Evolutionary conservation across 2,888 invertebrate genomes (phyloP).

Genomic region (Endomychus coccineus): DNA sequence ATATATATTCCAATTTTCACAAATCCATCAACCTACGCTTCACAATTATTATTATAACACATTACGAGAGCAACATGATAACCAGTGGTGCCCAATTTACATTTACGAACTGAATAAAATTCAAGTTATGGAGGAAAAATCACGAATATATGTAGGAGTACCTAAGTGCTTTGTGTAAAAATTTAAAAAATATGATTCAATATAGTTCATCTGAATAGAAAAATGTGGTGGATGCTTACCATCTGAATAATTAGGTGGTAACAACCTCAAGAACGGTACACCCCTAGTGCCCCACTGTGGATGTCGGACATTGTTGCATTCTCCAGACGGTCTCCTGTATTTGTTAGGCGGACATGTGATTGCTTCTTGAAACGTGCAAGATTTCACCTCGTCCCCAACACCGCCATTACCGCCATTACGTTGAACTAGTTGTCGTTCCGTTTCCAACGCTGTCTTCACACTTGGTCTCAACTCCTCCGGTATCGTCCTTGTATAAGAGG

Average conservation of each 20-base stretch:
- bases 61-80: too few species aligned
- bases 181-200: too few species aligned
- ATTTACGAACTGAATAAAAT: too few species aligned
- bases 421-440: slow-evolving; percentile 27
- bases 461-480: slow-evolving; percentile 36
- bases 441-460: slow-evolving; percentile 34
- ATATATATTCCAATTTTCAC: too few species aligned
- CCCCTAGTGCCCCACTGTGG: slow-evolving; percentile 77
- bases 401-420: slow-evolving; percentile 9
- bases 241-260: slow-evolving; percentile 67
- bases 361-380: slow-evolving; percentile 43
- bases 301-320: slow-evolving; percentile 84
- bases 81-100: too few species aligned
- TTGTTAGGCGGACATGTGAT: slow-evolving; percentile 74
- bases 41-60: too few species aligned
- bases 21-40: too few species aligned
- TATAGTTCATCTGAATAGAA: too few species aligned
- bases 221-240: slow-evolving; percentile 58
- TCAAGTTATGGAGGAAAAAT: too few species aligned
- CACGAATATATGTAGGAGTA: too few species aligned
- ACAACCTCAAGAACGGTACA: slow-evolving; percentile 64
- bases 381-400: slow-evolving; percentile 16
- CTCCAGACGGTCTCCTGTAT: slow-evolving; percentile 72
- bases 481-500: slow-evolving; percentile 35
- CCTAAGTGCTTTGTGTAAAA: too few species aligned